Evolutionary conservation across 2,888 invertebrate genomes (phyloP).

Genomic region (Tricholauxania praeusta): DNA sequence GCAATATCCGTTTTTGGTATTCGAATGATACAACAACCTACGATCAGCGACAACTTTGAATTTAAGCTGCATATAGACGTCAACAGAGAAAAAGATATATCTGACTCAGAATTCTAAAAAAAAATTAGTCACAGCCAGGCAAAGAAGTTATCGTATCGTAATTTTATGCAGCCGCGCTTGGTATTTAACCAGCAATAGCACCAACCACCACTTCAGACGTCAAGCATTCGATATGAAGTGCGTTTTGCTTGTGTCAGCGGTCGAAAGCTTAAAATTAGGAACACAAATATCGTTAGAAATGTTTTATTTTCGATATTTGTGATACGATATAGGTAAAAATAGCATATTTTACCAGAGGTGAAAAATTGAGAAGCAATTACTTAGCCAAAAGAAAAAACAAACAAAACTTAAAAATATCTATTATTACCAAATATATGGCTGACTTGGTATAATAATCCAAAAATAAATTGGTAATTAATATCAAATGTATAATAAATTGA

Average conservation of each 20-base stretch:
- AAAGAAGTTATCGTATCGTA: constrained; percentile 16
- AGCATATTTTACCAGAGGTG: too few relatives aligned
- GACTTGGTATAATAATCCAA: too few relatives aligned
- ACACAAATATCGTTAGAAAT: too few relatives aligned
- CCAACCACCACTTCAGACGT: not conserved
- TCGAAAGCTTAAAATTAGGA: too few relatives aligned
- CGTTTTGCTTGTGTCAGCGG: not conserved
- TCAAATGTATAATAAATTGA: too few relatives aligned
- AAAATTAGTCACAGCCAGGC: constrained; percentile 19
- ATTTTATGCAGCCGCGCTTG: constrained; percentile 20
- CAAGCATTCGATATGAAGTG: constrained; percentile 9
- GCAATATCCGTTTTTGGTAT: constrained; percentile 7
- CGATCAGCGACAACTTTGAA: not conserved
- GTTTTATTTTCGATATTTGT: too few relatives aligned
- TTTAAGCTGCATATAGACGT: constrained; percentile 14
- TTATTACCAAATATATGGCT: too few relatives aligned
- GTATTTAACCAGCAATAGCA: not conserved
- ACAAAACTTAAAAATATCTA: too few relatives aligned
- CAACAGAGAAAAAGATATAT: constrained; percentile 9
- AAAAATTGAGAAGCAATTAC: too few relatives aligned
- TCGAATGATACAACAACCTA: not conserved
- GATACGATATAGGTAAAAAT: too few relatives aligned
- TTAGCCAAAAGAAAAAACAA: too few relatives aligned
- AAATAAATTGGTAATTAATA: too few relatives aligned
- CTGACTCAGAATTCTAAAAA: constrained; percentile 20